Base-by-base conservation (phyloP, 1,140 invertebrate genomes). In the Lutraria rhynchaena region DNA sequence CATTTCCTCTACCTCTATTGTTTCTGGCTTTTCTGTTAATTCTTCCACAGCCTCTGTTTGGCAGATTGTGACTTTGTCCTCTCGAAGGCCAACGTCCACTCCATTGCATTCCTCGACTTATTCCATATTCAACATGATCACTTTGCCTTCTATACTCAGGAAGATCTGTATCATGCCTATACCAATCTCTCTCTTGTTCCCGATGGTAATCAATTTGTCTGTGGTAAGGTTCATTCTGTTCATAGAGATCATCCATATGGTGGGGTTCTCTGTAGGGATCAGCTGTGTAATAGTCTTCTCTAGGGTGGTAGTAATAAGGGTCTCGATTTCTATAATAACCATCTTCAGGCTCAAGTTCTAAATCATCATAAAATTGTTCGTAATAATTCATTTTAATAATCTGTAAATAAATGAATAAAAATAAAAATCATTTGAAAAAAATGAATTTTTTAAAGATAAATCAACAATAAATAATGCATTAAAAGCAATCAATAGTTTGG, bases 341-440 rank as follows among this genome's bases (percentile, higher is more conserved):
- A 41, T 77, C 75, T 17, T 67, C 60, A 55, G 60, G 63, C 35
- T 77, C 75, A 60, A 67, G 55, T 80, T 80, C 76, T 44, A 80
- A 63, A 41, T 80, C 76, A 70, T 80, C 76, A 60, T 80, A 80
- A 80, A 80, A 80, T 49, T 80, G 76, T 70, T 80, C 76, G 33
- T 80, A 80, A 29, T 80, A 80, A 60, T 80, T 80, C 76, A 80
- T 75, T 75, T 61, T 80, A 3, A 46, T n/a, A 67, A 49, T 27
- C 63, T 67, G 63, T 27, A 65, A 65, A 19, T 3, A 19, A 29
- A 61, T 11, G 29, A 35, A 61, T 35, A 27, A 24, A 13, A 27
- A 24, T 22, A 33, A 60, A 27, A 31, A 60, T n/a, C 13, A 31
- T 41, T 7, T 41, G 37, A 41, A 41, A n/a, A n/a, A n/a, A n/a